These are phyloP conservation scores for Petrocephalus sullivani DNA, from an alignment of 2,797 vertebrate species.

Conservation along the genomic window DNA sequence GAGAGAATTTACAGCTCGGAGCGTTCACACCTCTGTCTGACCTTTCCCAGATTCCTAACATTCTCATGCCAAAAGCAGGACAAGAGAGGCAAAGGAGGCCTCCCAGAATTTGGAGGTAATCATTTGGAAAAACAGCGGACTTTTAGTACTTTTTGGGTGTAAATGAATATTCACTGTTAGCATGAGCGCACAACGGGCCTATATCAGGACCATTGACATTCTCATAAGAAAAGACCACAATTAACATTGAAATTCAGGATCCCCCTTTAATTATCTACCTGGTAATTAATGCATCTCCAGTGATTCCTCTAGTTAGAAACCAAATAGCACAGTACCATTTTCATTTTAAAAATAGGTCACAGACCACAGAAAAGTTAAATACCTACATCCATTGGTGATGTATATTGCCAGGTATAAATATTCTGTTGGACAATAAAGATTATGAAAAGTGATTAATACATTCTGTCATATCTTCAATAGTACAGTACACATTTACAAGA, in stretches of 20 bases:
- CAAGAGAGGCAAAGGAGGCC: background rate
- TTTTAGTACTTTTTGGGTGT: background rate
- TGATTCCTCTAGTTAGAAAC: constrained; percentile 1
- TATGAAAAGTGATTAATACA: constrained; percentile 3
- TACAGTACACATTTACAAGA: constrained; percentile 1
- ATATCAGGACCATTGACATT: background rate
- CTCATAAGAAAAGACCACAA: background rate
- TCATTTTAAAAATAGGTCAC: background rate
- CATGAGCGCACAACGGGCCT: background rate
- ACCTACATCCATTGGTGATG: background rate
- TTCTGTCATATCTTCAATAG: background rate
- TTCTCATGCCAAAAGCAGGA: constrained; percentile 10
- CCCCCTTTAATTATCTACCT: background rate
- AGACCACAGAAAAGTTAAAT: background rate
- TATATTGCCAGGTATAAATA: constrained; percentile 7
- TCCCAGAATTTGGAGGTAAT: background rate
- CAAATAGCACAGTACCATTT: background rate
- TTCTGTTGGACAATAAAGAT: background rate
- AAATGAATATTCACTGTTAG: background rate
- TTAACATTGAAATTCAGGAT: background rate
- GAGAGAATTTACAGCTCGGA: background rate
- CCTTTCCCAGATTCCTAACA: background rate
- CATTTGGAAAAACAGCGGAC: background rate
- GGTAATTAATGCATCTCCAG: background rate
- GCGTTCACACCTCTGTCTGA: background rate